These are phyloP conservation scores for Masticophis lateralis DNA, from an alignment of 2,797 vertebrate genomes.

Conservation along the genomic window DNA sequence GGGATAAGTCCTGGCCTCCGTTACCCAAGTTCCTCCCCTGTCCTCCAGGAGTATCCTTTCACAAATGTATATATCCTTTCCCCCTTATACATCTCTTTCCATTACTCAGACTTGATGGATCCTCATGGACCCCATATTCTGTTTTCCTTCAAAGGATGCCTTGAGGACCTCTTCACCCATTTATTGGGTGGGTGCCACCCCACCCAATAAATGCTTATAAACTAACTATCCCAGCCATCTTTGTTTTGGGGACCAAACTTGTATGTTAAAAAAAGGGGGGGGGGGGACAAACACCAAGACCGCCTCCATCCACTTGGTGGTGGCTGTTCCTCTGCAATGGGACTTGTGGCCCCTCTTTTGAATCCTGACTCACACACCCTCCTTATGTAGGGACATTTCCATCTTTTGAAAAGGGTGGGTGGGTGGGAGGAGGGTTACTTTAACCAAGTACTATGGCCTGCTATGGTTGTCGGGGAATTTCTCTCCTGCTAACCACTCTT, in stretches of 20 bases:
- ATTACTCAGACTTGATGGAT: neutral
- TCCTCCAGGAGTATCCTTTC: constrained; percentile 18
- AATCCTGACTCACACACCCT: neutral
- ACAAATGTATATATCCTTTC: neutral
- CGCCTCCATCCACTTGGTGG: neutral
- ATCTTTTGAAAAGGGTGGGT: neutral
- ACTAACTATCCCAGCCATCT: constrained; percentile 18
- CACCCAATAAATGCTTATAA: neutral
- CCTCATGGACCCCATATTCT: neutral
- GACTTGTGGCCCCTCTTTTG: neutral
- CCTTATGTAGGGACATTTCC: neutral
- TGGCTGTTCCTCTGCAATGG: neutral
- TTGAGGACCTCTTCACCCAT: constrained; percentile 9
- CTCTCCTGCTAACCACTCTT: neutral
- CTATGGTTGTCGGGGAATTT: neutral
- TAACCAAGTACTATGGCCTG: neutral
- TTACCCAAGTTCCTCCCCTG: neutral
- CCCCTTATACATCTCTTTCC: constrained; percentile 9
- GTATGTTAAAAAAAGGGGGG: too few relatives aligned
- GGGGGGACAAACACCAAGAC: neutral
- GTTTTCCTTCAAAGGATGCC: constrained; percentile 9
- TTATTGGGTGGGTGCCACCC: too few relatives aligned
- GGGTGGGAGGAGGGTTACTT: neutral
- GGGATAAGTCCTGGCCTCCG: neutral
- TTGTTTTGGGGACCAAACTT: neutral